Evolutionary conservation across 2,113 vertebrate genomes (phyloP).

Genomic region (Kobus ellipsiprymnus): DNA sequence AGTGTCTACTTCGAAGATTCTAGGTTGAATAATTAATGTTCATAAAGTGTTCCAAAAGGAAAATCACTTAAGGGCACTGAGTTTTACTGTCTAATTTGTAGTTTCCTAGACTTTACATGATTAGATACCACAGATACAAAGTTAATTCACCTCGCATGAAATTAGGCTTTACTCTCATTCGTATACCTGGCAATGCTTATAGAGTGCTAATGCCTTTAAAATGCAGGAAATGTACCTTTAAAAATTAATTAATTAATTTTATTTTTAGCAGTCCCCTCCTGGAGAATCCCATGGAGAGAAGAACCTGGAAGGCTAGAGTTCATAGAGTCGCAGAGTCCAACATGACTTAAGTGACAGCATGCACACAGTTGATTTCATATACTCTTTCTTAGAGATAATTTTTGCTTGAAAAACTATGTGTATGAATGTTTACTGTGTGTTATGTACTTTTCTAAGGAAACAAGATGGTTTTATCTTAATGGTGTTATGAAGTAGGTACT

Average conservation of each 20-base stretch:
- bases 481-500: background rate
- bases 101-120: background rate
- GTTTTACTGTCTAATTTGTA: background rate
- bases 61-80: background rate
- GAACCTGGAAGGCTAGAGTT: background rate
- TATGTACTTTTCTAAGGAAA: background rate
- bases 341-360: background rate
- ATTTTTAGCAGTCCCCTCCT: background rate
- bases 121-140: background rate
- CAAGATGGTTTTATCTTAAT: background rate
- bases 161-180: background rate
- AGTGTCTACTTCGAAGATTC: background rate
- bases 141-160: background rate
- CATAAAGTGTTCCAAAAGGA: background rate
- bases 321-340: background rate
- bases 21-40: background rate
- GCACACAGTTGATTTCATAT: background rate
- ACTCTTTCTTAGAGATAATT: background rate
- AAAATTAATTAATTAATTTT: background rate
- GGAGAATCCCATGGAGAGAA: background rate
- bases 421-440: background rate
- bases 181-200: background rate
- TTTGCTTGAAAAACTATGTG: background rate
- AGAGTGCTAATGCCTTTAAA: background rate
- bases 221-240: background rate